A percentile compares a stretch with the other conserved stretches of the same genome.
Evolutionary conservation across 2,113 vertebrate genomes (phyloP).

Genomic region (Balaenoptera acutorostrata): DNA sequence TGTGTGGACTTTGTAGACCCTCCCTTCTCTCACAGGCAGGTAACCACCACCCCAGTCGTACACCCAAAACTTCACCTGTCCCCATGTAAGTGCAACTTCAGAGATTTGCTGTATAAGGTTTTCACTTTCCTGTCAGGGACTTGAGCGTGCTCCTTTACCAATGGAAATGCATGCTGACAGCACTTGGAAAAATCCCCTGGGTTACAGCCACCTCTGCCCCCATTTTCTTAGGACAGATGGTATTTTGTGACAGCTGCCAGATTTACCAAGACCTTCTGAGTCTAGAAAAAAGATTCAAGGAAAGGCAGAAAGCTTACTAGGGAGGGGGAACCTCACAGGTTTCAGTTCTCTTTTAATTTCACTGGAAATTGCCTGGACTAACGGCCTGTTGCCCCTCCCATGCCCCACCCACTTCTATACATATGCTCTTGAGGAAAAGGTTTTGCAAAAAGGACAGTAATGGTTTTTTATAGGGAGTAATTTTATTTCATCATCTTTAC

Average conservation of each 20-base stretch:
- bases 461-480: background rate
- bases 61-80: accelerated
- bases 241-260: slow-evolving; percentile 70
- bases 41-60: background rate
- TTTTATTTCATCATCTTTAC: background rate
- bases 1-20: too few species aligned
- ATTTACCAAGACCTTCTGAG: slow-evolving; percentile 54
- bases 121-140: slow-evolving; percentile 33
- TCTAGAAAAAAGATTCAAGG: slow-evolving; percentile 40
- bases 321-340: background rate
- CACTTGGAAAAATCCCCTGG: slow-evolving; percentile 49
- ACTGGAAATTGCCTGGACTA: background rate
- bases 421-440: background rate
- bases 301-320: background rate
- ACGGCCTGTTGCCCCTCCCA: background rate
- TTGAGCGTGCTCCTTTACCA: background rate
- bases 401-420: background rate
- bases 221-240: slow-evolving; percentile 71
- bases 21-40: background rate
- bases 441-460: background rate
- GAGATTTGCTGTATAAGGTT: background rate
- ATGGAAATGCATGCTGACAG: background rate
- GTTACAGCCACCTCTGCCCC: slow-evolving; percentile 55
- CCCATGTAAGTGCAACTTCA: background rate
- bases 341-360: slow-evolving; percentile 22